These are phyloP conservation scores for Muscidifurax raptorellus DNA, from an alignment of 1,140 invertebrate species.

Conservation along the genomic window DNA sequence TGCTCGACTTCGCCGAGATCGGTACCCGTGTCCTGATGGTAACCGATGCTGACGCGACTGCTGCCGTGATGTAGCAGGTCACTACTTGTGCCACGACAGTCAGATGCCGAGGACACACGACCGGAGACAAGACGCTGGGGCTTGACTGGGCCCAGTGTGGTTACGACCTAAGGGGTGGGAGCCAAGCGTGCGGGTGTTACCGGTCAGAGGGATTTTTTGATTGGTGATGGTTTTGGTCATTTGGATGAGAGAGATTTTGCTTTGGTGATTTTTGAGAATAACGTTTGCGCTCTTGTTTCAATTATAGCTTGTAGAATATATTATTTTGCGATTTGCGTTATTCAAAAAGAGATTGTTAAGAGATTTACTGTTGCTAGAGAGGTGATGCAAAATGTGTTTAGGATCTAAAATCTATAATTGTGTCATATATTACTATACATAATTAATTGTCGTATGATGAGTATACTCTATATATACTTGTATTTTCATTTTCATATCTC, in stretches of 20 bases:
- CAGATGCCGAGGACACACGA: slow-evolving; percentile 61
- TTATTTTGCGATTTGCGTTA: neutral
- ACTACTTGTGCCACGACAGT: slow-evolving; percentile 28
- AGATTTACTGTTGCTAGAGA: no score
- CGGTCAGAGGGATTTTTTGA: slow-evolving; percentile 24
- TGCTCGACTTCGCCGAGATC: slow-evolving; percentile 68
- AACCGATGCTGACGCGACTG: neutral
- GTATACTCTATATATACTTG: no score
- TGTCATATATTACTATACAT: no score
- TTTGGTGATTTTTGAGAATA: slow-evolving; percentile 1
- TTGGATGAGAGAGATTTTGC: neutral
- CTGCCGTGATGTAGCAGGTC: neutral
- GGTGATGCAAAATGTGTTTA: no score
- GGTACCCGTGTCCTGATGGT: slow-evolving; percentile 53
- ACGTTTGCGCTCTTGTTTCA: no score
- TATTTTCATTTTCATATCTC: no score
- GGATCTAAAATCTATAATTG: no score
- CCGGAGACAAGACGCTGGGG: slow-evolving; percentile 77
- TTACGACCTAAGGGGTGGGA: slow-evolving; percentile 81
- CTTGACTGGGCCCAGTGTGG: slow-evolving; percentile 83
- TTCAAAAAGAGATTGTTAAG: no score
- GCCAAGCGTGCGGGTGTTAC: slow-evolving; percentile 6
- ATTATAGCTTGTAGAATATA: no score
- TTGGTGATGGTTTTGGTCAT: neutral
- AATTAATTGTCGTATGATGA: no score